Conservation (phyloP, 2,113 vertebrate species). For the Scatophagus argus region DNA sequence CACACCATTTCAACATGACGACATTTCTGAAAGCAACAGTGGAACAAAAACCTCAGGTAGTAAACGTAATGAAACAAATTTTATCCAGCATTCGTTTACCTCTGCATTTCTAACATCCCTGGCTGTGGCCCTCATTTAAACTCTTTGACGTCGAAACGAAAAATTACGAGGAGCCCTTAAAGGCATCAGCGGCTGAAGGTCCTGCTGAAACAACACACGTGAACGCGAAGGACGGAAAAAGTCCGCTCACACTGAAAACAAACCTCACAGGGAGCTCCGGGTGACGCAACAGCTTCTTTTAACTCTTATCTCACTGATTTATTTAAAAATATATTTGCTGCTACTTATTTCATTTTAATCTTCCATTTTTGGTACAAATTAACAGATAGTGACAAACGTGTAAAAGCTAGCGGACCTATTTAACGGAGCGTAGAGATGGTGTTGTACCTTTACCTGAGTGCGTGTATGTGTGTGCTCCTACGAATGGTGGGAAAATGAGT, state of each 20-base stretch:
- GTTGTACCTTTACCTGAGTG: not conserved
- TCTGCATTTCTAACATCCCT: not conserved
- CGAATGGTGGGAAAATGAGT: slow-evolving; percentile 80
- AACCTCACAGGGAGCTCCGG: slow-evolving; percentile 82
- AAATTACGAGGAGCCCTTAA: slow-evolving; percentile 26
- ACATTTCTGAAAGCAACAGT: not conserved
- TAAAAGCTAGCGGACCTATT: not conserved
- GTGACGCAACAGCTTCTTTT: slow-evolving; percentile 52
- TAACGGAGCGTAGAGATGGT: not conserved
- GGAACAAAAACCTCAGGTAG: no score
- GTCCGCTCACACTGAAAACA: slow-evolving; percentile 69
- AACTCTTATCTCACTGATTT: not conserved
- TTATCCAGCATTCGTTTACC: no score
- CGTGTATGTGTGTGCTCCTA: slow-evolving; percentile 27
- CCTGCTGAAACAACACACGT: not conserved
- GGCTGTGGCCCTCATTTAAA: not conserved
- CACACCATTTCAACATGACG: no score
- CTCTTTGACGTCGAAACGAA: accelerated
- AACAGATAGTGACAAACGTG: not conserved
- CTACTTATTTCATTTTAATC: slow-evolving; percentile 43
- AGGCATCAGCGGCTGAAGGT: slow-evolving; percentile 37
- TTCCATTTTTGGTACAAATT: not conserved
- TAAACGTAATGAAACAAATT: no score
- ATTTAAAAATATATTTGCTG: not conserved
- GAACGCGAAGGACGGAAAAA: slow-evolving; percentile 53